Evolutionary conservation across 2,888 invertebrate species (phyloP).

Genomic region (Exephanes ischioxanthus): DNA sequence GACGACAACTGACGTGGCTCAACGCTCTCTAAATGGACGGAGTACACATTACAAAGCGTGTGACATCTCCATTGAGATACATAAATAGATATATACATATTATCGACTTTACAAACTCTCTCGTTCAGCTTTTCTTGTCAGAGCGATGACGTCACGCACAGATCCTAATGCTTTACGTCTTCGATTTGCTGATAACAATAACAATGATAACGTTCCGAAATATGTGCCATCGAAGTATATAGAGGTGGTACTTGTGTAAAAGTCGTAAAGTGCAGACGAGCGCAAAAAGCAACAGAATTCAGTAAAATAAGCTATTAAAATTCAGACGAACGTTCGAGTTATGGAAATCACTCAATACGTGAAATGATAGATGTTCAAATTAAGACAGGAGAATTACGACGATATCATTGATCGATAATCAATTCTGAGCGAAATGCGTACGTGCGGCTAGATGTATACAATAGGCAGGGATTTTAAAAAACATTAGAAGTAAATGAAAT

Average conservation of each 20-base stretch:
- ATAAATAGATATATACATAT: neutral
- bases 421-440: neutral
- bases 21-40: slow-evolving; percentile 3
- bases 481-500: too few species aligned
- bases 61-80: neutral
- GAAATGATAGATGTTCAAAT: neutral
- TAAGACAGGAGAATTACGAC: neutral
- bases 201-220: neutral
- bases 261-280: too few species aligned
- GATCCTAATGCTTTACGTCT: neutral
- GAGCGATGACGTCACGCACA: slow-evolving; percentile 14
- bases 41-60: neutral
- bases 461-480: too few species aligned
- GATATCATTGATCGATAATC: neutral
- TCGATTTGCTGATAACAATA: slow-evolving; percentile 1
- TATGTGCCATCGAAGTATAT: neutral
- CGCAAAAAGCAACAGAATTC: too few species aligned
- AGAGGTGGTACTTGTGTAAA: neutral
- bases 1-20: neutral
- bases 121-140: slow-evolving; percentile 12
- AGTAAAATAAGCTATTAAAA: neutral
- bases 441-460: neutral
- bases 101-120: neutral
- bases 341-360: neutral
- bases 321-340: neutral